Percentiles rank a stretch among this genome's conserved stretches.
Conservation (phyloP, 2,888 invertebrate species). For the Melinaea marsaeus region DNA sequence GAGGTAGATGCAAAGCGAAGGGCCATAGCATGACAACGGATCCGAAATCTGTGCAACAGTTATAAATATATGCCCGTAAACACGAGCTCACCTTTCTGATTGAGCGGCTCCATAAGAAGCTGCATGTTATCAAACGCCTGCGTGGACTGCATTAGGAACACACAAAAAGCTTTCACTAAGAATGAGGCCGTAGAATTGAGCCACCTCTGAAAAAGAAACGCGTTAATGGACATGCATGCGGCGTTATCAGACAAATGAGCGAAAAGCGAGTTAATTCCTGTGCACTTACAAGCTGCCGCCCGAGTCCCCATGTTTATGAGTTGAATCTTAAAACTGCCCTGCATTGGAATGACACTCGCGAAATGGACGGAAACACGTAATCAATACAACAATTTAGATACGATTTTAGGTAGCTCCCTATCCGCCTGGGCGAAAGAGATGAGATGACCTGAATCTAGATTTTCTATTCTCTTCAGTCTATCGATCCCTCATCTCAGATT, state of each 20-base stretch:
- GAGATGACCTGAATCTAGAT: slow-evolving; percentile 67
- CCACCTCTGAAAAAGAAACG: slow-evolving; percentile 74
- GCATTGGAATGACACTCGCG: slow-evolving; percentile 71
- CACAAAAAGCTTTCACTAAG: slow-evolving; percentile 71
- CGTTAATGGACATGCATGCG: slow-evolving; percentile 68
- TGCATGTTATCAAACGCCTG: slow-evolving; percentile 60
- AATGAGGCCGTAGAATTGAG: slow-evolving; percentile 55
- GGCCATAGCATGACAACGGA: slow-evolving; percentile 31
- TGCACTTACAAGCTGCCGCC: slow-evolving; percentile 92
- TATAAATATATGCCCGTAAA: slow-evolving; percentile 29
- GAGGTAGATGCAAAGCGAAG: slow-evolving; percentile 28
- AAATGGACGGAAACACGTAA: slow-evolving; percentile 48
- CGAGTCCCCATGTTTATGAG: slow-evolving; percentile 93
- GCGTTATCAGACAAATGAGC: slow-evolving; percentile 31
- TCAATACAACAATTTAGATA: slow-evolving; percentile 58
- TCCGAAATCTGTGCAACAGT: slow-evolving; percentile 31
- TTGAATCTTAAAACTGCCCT: slow-evolving; percentile 83
- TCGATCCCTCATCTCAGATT: slow-evolving; percentile 48
- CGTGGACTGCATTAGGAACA: slow-evolving; percentile 63
- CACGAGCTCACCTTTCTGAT: slow-evolving; percentile 71
- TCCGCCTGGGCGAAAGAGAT: slow-evolving; percentile 65
- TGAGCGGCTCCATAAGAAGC: slow-evolving; percentile 63
- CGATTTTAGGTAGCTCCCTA: slow-evolving; percentile 30
- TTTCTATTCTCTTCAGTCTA: slow-evolving; percentile 64
- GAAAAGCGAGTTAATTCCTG: slow-evolving; percentile 36